A percentile compares a stretch with the other conserved stretches of the same genome.
These are phyloP conservation scores for Poicephalus gulielmi DNA, from an alignment of 2,113 vertebrate species.

Conservation along the genomic window DNA sequence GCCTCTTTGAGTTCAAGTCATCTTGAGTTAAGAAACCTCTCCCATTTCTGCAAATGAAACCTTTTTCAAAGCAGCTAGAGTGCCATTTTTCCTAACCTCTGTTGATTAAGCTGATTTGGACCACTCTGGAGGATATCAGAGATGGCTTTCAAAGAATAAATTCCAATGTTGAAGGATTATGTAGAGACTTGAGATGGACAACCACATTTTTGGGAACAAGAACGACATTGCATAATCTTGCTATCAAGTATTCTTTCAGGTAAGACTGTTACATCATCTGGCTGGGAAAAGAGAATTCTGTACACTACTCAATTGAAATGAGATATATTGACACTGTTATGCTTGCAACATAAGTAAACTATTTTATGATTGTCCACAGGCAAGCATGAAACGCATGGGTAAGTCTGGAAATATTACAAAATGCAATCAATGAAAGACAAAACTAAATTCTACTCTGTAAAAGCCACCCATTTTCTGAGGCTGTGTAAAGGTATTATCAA, in stretches of 20 bases:
- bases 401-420: constrained; percentile 6
- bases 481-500: not conserved
- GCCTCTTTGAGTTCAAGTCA: not conserved
- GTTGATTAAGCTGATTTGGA: not conserved
- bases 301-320: not conserved
- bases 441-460: not conserved
- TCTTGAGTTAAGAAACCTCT: not conserved
- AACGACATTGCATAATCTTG: not conserved
- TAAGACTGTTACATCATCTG: not conserved
- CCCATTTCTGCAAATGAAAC: not conserved
- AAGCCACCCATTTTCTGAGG: not conserved
- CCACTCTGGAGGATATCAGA: not conserved
- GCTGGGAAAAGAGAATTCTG: not conserved
- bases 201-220: not conserved
- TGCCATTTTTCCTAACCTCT: not conserved
- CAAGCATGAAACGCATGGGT: not conserved
- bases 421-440: not conserved
- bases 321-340: not conserved
- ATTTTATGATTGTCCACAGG: not conserved
- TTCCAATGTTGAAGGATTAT: not conserved
- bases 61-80: not conserved
- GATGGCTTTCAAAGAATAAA: not conserved
- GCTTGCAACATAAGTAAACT: not conserved
- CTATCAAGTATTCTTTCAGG: not conserved
- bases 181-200: not conserved